Evolutionary conservation across 2,797 vertebrate genomes (phyloP).

Genomic region (Telmatherina bonti): DNA sequence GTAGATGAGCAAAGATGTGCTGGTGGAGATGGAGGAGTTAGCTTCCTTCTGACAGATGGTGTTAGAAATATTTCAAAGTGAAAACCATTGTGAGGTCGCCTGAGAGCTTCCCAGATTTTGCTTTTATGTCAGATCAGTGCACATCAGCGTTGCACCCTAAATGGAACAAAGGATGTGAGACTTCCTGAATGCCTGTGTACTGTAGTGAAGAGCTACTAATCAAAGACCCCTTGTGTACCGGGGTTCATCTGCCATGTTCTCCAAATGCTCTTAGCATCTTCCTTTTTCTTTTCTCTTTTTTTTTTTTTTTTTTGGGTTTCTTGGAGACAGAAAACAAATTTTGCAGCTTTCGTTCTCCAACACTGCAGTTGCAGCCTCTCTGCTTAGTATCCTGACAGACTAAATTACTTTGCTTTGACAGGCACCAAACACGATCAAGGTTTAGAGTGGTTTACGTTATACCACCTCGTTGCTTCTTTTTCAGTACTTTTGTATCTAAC

Average conservation of each 20-base stretch:
- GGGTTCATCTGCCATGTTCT: slow-evolving; percentile 57
- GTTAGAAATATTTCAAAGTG: slow-evolving; percentile 26
- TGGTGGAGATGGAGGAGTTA: slow-evolving; percentile 12
- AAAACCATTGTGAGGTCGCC: slow-evolving; percentile 28
- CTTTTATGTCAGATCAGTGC: slow-evolving; percentile 51
- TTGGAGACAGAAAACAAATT: slow-evolving; percentile 58
- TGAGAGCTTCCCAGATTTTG: slow-evolving; percentile 27
- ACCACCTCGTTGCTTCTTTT: slow-evolving; percentile 56
- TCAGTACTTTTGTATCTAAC: slow-evolving; percentile 37
- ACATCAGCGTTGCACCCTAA: slow-evolving; percentile 47
- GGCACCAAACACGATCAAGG: slow-evolving; percentile 58
- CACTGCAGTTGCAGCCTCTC: slow-evolving; percentile 41
- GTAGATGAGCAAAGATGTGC: slow-evolving; percentile 5
- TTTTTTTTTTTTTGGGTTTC: slow-evolving; percentile 15
- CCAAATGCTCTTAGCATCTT: slow-evolving; percentile 43
- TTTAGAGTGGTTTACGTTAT: slow-evolving; percentile 60
- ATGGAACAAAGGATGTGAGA: slow-evolving; percentile 28
- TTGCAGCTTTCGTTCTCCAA: slow-evolving; percentile 61
- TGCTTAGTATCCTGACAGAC: slow-evolving; percentile 63
- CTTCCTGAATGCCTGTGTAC: slow-evolving; percentile 2
- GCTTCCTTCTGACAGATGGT: slow-evolving; percentile 41
- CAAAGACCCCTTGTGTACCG: slow-evolving; percentile 47
- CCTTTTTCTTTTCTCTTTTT: background rate
- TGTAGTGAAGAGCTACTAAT: slow-evolving; percentile 47
- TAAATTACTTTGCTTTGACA: slow-evolving; percentile 65